Base-by-base conservation (phyloP, 2,797 vertebrate genomes). In the Phoebastria nigripes region DNA sequence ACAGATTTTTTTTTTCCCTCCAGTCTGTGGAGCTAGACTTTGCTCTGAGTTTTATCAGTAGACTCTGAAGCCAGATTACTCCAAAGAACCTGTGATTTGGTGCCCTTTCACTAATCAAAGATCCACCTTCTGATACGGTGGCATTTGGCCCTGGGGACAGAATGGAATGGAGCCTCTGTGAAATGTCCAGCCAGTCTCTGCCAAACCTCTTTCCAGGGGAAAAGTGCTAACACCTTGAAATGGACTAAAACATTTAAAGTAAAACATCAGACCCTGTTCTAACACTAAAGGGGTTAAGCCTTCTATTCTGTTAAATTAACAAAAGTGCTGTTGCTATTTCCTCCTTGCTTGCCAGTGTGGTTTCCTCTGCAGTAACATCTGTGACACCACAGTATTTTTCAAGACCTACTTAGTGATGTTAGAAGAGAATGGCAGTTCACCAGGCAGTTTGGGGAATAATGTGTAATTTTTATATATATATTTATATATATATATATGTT, bases 381-480 rank as follows among this genome's bases (percentile, higher is more conserved):
- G 58, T 81, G 89, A 95, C 77, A 95, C 82, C 66, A 91, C 54
- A 52, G 66, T 81, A 86, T 86, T 95, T 88, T 96, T 94, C 90
- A 97, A 93, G 82, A 95, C 78, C 86, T 94, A 92, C 92, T 92
- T 95, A 95, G 91, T 47, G 69, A 83, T 90, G 91, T 95, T 94
- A 91, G 80, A 93, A 96, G 87, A 95, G 26, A 89, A 61, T 37
- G n/a, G 39, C 91, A 95, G 90, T 72, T 95, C 90, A 96, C 81
- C 72, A 94, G 61, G 71, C 49, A 93, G 87, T 91, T 86, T 86
- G 90, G 82, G 73, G 86, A 95, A 85, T 84, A 96, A 85, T 88
- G 78, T 74, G 78, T 74, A 79, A 91, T 90, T 95, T 94, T 37
- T 66, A 42, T 59, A 19, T 12, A 15, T 28, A 18, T 37, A 37